Base-by-base conservation (phyloP, 35 echinoderm and acorn worm genomes). In the Heliocidaris erythrogramma region DNA sequence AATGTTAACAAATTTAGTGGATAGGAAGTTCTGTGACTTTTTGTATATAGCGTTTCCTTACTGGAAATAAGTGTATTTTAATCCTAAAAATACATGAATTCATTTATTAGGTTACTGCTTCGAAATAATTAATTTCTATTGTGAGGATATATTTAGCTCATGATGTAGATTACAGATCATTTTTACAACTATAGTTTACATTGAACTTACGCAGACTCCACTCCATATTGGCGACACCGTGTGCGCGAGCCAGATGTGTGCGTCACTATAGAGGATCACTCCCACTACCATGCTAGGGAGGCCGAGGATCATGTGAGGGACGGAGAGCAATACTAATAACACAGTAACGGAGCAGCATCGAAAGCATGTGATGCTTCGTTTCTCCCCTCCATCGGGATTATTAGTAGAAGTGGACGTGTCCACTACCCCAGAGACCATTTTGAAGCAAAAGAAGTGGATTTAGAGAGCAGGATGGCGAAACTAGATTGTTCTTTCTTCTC, bases 171-270 rank as follows among this genome's bases (percentile, higher is more conserved):
- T 42, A 42, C 35, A 42, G 35, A 42, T 42, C 35, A 42, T 42
- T 42, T 42, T 42, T 42, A 42, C 3, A 42, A 7, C 27, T 78
- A 78, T 78, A 78, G 7, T 21, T 78, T 21, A 47, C 2, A 48
- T 42, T 27, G 49, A 48, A 97, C 97, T 97, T 96, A 97, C 97
- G 47, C 93, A 95, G n/a, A 85, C 93, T 31, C 97, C 97, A 88
- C 97, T 97, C 97, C 97, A 97, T 31, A 97, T 96, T 7, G 97
- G 97, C 32, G 97, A 96, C 5, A 97, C 90, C 2, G 97, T 97
- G 86, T 97, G 94, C 9, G 97, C 97, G 49, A 97, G 90, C 97
- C 97, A 97, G 11, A 96, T 96, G 5, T 94, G 90, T 4, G 94
- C 95, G 42, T 90, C 86, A 52, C 95, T 94, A 59, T 90, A 97